phyloP scores from a whole-genome alignment of 1,140 invertebrate genomes.

The Pseudomyrmex flavicornis region DNA sequence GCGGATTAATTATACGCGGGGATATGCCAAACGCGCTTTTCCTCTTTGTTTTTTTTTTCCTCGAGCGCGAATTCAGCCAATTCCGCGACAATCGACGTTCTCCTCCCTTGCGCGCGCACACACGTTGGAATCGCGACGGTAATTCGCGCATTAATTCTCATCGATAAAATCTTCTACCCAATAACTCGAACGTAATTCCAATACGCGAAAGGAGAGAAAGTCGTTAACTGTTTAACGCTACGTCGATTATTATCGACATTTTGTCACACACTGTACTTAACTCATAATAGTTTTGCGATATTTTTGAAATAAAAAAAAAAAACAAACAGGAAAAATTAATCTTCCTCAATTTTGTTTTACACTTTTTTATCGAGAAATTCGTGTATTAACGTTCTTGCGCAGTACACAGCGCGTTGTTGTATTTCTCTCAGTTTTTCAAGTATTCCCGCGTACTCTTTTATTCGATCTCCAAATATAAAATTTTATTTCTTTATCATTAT shows the following conservation, averaged over 20 bases:
- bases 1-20: slow-evolving; percentile 27
- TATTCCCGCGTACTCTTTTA: no score
- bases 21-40: background rate
- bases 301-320: background rate
- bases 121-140: slow-evolving; percentile 38
- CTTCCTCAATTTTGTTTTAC: no score
- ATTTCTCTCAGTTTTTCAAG: no score
- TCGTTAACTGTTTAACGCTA: slow-evolving; percentile 42
- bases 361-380: background rate
- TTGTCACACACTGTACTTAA: slow-evolving; percentile 19
- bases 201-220: slow-evolving; percentile 30
- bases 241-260: slow-evolving; percentile 45
- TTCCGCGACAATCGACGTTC: slow-evolving; percentile 43
- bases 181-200: slow-evolving; percentile 50
- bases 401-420: no score
- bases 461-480: no score
- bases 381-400: background rate
- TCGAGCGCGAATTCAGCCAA: background rate
- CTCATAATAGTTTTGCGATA: slow-evolving; percentile 15
- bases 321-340: no score
- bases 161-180: slow-evolving; percentile 63
- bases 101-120: background rate
- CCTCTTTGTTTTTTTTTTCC: background rate
- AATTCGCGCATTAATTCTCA: slow-evolving; percentile 51
- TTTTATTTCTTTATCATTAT: no score